Base-by-base conservation (phyloP, 2,113 vertebrate species). In the Illadopsis cleaveri region DNA sequence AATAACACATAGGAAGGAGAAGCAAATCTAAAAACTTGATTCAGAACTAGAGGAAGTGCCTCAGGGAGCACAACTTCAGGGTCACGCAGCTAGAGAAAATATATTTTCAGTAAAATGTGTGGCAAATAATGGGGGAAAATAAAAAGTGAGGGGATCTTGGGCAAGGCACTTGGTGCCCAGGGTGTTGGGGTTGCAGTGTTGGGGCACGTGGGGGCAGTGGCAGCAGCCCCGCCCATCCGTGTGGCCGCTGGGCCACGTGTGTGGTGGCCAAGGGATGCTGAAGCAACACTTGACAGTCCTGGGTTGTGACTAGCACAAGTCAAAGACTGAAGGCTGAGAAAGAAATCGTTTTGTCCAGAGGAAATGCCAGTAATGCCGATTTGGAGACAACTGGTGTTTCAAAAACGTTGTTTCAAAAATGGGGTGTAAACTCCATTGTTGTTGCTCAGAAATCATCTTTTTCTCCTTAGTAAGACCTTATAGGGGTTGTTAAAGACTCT, bases 151-250 rank as follows among this genome's bases (percentile, higher is more conserved):
- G 15, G 10, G 4, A 9, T 76, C 11, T 71, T 68, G 31, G 4
- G 4, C 0, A 0, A 38, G 15, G 18, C 3, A 1, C 27, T 61
- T 9, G 13, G 6, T 45, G 20, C 3, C 28, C 0, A 0, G 31
- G 16, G 20, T 9, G 25, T 7, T 86, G 50, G 35, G 9, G 3
- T n/a, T 45, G 28, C 10, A 17, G 27, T 17, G 1, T 3, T 61
- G 47, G 58, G 38, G 15, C 22, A 5, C 9, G 0, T 4, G 6
- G 22, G 22, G 37, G 35, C 42, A 42, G 50, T 44, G 50, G 5
- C 3, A 3, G 2, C 7, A 65, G 81, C 45, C 50, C 24, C 23
- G 24, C 64, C 47, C 1, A 2, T 42, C 48, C 4, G 2, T 0
- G 1, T 40, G 62, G 3, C 30, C 54, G 8, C 54, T 54, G 69